A percentile compares a stretch with the other conserved stretches of the same genome.
Evolutionary conservation across 2,888 invertebrate genomes (phyloP).

Genomic region (Lepidocyrtinus sp.): DNA sequence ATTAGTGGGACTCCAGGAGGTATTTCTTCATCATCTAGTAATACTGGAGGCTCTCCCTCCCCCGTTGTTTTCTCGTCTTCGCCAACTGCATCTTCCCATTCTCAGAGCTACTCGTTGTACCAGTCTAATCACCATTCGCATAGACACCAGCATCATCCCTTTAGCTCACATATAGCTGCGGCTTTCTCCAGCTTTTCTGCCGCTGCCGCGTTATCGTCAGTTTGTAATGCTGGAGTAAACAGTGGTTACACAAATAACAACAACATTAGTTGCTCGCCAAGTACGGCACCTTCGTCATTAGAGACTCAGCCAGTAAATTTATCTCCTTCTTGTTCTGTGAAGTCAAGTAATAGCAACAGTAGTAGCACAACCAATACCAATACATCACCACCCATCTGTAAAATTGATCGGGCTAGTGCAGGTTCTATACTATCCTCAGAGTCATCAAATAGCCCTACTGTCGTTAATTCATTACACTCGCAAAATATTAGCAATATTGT

Average conservation of each 20-base stretch:
- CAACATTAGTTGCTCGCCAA: conserved; percentile 27
- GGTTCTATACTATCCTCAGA: conserved; percentile 23
- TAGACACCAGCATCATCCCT: conserved; percentile 23
- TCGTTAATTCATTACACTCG: not conserved
- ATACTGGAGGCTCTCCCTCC: conserved; percentile 29
- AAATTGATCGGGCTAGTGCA: conserved; percentile 29
- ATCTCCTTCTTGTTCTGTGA: conserved; percentile 45
- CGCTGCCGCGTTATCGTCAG: conserved; percentile 45
- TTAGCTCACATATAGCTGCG: conserved; percentile 44
- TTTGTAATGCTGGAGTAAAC: conserved; percentile 23
- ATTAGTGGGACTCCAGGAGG: conserved; percentile 18
- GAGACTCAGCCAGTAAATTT: conserved; percentile 54
- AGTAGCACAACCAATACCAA: conserved; percentile 12
- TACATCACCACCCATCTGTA: conserved; percentile 6
- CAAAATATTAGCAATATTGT: not conserved
- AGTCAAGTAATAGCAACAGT: conserved; percentile 27
- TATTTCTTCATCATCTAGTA: conserved; percentile 26
- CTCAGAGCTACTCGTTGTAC: conserved; percentile 35
- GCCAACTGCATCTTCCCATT: conserved; percentile 27
- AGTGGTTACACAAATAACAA: conserved; percentile 13
- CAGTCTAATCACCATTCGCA: conserved; percentile 23
- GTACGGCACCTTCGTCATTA: conserved; percentile 2
- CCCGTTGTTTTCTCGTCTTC: conserved; percentile 33
- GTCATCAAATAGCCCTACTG: conserved; percentile 4
- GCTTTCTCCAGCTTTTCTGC: conserved; percentile 61